Base-by-base conservation (phyloP, 2,888 invertebrate species). In the Agonopterix alstromeriana region DNA sequence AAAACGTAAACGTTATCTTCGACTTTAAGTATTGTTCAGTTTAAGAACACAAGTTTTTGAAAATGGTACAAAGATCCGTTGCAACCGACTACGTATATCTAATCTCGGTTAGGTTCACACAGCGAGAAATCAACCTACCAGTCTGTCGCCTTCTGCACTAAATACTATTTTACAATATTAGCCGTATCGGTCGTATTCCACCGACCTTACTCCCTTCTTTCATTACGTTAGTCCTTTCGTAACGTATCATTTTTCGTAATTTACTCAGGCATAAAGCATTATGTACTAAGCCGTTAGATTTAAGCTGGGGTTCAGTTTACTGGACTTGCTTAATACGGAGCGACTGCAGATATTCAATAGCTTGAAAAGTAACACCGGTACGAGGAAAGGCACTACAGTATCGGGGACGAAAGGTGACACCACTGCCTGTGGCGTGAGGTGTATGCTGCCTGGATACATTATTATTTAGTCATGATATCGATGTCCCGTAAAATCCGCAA, bases 351-450 rank as follows among this genome's bases (percentile, higher is more conserved):
- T 77, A 86, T 81, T 81, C 77, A 81, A 86, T 87, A 83, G 79
- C 78, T 73, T 82, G 82, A 80, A 78, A 80, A 81, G 72, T 69
- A 73, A 82, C 72, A 81, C 80, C 75, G 65, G 58, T 62, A 67
- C 62, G 61, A 77, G 79, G 79, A 83, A 86, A 83, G 72, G 77
- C 75, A 68, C 68, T 78, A 41, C 27, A 46, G 51, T 51, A 83
- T 81, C 75, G 78, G 68, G 76, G 76, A 74, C 77, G 87, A 75
- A 86, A 87, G 74, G 76, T 72, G 83, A 88, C 82, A 85, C 87
- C 80, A 65, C 65, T 69, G 78, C 70, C 75, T 78, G 80, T 73
- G 80, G 77, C 77, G 73, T 70, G 71, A 70, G 67, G 67, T 69
- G 69, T 70, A 68, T 66, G 65, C 65, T 59, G 67, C 61, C 52